Evolutionary conservation across 1,140 invertebrate genomes (phyloP), one percentile per base, ranked within the genome.

Genomic region (Bathynomus jamesi): DNA sequence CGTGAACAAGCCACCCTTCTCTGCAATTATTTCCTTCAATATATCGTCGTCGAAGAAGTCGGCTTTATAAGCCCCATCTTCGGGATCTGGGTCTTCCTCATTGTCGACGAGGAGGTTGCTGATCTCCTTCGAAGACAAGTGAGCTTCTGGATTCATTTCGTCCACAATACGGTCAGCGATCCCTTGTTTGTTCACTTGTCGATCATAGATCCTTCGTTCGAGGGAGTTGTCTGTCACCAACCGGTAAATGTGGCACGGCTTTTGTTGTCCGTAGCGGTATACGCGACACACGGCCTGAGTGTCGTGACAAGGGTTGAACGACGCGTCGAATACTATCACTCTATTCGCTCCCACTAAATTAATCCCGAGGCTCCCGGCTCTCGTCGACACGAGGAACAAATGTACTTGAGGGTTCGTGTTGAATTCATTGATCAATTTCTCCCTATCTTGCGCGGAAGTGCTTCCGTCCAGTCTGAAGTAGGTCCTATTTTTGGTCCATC

Each of bases 251-350:
- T 91, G 97, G 78, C 94, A 96, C 0, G 89, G 91, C 81, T 97
- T 98, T 74, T 87, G 86, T 82, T 99, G 96, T 0, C 96, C 96
- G 82, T 76, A 87, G 81, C 95, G 87, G 82, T 98, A 99, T 40
- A 99, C 95, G 78, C 97, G 85, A 82, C 96, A 99, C 1, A 99
- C 95, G 65, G 96, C 96, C 83, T 99, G 96, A 1, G 95, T 97
- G 81, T 99, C 96, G 81, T 99, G 96, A 80, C 96, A 98, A n/a
- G 97, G 97, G 84, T 99, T 99, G 96, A 96, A 99, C 3, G 94
- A 97, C 40, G 96, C 96, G 84, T 99, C 97, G 79, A 99, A 92
- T 30, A 99, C 95, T 27, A 99, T 91, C 0, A 98, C 96, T 64
- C 97, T 84, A 84, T 98, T 99, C 0, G 97, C 97, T 27, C 96